phyloP scores from a whole-genome alignment of 2,888 invertebrate species.

The Dysmachus trigonus region DNA sequence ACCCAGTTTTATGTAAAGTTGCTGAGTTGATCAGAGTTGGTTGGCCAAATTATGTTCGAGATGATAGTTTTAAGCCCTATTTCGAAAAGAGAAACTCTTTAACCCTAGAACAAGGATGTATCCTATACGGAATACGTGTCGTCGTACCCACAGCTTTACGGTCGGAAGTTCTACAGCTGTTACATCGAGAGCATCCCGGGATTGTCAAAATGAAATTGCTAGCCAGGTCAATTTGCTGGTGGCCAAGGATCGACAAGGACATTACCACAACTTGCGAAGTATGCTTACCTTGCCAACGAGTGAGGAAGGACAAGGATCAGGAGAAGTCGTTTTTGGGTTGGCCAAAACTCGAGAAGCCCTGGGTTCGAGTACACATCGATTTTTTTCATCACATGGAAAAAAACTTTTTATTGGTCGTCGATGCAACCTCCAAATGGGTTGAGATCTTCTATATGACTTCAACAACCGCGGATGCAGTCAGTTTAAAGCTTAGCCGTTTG shows the following conservation, averaged over 20 bases:
- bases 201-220: conserved; percentile 1
- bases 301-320: no score
- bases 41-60: neutral
- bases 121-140: neutral
- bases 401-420: neutral
- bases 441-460: neutral
- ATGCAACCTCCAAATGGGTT: neutral
- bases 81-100: neutral
- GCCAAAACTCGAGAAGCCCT: no score
- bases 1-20: neutral
- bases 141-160: neutral
- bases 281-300: no score
- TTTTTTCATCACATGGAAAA: neutral
- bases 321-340: no score
- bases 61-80: neutral
- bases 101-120: neutral
- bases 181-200: neutral
- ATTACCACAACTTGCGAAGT: no score
- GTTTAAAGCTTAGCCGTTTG: neutral
- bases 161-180: neutral
- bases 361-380: no score
- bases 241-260: no score
- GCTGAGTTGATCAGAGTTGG: neutral
- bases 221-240: neutral
- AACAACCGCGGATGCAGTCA: neutral